Evolutionary conservation across 2,113 vertebrate species (phyloP).

Genomic region (Eurystomus gularis): DNA sequence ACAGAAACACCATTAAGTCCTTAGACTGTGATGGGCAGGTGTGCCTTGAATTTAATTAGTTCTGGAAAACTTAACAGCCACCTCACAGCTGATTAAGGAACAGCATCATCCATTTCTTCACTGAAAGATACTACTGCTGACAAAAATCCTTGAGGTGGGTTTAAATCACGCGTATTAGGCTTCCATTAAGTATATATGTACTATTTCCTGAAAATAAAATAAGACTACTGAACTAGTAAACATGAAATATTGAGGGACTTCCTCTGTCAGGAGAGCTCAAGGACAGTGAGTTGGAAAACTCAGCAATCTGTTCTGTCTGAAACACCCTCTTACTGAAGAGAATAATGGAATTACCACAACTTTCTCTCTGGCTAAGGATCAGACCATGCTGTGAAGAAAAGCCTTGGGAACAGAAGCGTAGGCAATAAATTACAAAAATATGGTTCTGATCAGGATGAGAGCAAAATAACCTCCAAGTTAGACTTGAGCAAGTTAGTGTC

Average conservation of each 20-base stretch:
- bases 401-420: background rate
- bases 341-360: background rate
- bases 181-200: background rate
- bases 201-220: background rate
- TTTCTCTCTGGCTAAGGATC: background rate
- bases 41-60: slow-evolving; percentile 2
- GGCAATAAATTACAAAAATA: background rate
- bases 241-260: background rate
- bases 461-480: background rate
- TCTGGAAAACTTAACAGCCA: slow-evolving; percentile 19
- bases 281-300: background rate
- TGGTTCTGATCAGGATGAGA: background rate
- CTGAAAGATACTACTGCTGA: background rate
- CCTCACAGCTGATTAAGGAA: slow-evolving; percentile 24
- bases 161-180: background rate
- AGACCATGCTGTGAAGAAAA: background rate
- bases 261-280: background rate
- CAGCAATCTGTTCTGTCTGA: background rate
- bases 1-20: background rate
- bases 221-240: slow-evolving; percentile 1
- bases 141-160: background rate
- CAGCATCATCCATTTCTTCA: background rate
- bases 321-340: background rate
- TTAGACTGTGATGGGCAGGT: background rate
- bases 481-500: background rate